phyloP scores from a whole-genome alignment of 2,888 invertebrate species.

The Pammene aurita region DNA sequence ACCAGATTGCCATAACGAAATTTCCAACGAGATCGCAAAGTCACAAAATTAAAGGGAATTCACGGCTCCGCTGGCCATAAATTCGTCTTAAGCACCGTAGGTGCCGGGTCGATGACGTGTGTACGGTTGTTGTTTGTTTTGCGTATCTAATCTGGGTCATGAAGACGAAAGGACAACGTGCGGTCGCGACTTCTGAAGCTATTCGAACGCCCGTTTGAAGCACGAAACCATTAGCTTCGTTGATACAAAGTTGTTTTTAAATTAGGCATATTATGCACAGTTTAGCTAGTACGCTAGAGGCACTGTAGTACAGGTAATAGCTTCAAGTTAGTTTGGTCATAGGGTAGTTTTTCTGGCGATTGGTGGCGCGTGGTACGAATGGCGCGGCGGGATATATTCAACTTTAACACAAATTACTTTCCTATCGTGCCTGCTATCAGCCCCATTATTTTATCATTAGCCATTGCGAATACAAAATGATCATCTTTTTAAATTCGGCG shows the following conservation, averaged over 20 bases:
- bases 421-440: conserved; percentile 79
- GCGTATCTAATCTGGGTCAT: conserved; percentile 57
- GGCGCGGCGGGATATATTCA: conserved; percentile 66
- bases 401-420: conserved; percentile 81
- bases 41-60: conserved; percentile 60
- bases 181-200: conserved; percentile 10
- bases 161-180: conserved; percentile 46
- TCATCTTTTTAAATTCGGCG: conserved; percentile 61
- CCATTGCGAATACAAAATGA: conserved; percentile 69
- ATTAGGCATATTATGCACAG: conserved; percentile 57
- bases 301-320: conserved; percentile 58
- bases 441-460: conserved; percentile 82
- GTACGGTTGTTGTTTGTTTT: conserved; percentile 59
- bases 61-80: conserved; percentile 58
- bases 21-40: conserved; percentile 69
- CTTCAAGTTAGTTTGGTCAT: conserved; percentile 66
- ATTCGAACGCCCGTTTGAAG: conserved; percentile 5
- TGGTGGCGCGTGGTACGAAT: conserved; percentile 73
- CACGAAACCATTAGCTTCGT: conserved; percentile 13
- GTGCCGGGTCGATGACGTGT: conserved; percentile 62
- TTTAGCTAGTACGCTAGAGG: conserved; percentile 55
- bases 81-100: conserved; percentile 64
- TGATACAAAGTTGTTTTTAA: conserved; percentile 49
- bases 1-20: conserved; percentile 80
- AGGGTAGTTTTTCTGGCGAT: conserved; percentile 73